Evolutionary conservation across 2,888 invertebrate species (phyloP), one percentile per base, ranked within the genome.

Genomic region (Amphimallon solstitiale): DNA sequence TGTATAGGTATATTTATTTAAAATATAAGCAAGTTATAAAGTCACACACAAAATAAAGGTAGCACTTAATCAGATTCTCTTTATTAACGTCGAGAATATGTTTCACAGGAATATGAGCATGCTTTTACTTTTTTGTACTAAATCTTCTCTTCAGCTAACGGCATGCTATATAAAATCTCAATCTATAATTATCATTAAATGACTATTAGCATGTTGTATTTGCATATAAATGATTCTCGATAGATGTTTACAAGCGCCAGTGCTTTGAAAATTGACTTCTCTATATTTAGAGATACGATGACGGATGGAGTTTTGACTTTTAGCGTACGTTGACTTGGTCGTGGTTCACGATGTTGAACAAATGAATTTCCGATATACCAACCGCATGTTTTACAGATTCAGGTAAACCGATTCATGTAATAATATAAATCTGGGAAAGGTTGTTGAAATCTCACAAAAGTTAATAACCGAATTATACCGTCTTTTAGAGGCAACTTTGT

Each of bases 311-410:
- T 21, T 19, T 35, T 54, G 56, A 64, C 52, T 64, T 64, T 64
- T 64, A 56, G 46, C 17, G 56, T 34, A 35, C 46, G 46, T 64
- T 56, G 56, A 29, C 48, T 64, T 64, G 56, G 56, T 64, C 46
- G 54, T 46, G 45, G 64, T 48, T 63, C 46, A 64, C 63, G 63
- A 63, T 63, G 43, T 46, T 23, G 34, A 43, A 63, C 48, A 64
- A 64, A 48, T 35, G 54, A 64, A 52, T 29, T 63, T 43, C 38
- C 14, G 38, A 49, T 62, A 38, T 35, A 34, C 46, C 34, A 40
- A 19, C 35, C 61, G 46, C 34, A 29, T 12, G 19, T 19, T 19
- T 5, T 5, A 21, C 17, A n/a, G 12, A 21, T 38, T 37, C 38
- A 5, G n/a, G 12, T 21, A 21, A 15, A 54, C 12, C 4, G n/a